These are phyloP conservation scores for Hirtodrosophila alboralis DNA, from an alignment of 2,888 invertebrate species.

Conservation along the genomic window DNA sequence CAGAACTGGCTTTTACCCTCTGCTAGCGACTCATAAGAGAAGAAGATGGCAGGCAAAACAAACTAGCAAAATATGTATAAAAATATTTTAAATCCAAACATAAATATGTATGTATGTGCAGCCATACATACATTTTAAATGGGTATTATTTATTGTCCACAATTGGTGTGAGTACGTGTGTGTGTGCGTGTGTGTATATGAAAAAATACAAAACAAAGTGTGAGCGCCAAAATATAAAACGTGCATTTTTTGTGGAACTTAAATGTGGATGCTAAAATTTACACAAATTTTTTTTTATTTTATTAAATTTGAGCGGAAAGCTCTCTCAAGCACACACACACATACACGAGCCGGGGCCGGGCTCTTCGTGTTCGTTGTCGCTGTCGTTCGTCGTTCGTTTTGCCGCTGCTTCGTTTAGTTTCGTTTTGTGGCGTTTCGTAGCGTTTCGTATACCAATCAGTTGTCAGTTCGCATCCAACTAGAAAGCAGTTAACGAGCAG, in stretches of 20 bases:
- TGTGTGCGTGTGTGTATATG: slow-evolving; percentile 26
- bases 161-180: slow-evolving; percentile 23
- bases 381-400: slow-evolving; percentile 12
- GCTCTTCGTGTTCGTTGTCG: slow-evolving; percentile 40
- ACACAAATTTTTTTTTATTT: no score
- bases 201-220: slow-evolving; percentile 38
- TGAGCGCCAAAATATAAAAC: slow-evolving; percentile 60
- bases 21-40: slow-evolving; percentile 13
- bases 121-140: slow-evolving; percentile 28
- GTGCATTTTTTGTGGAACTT: slow-evolving; percentile 60
- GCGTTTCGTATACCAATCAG: slow-evolving; percentile 78
- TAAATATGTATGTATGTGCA: no score
- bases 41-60: slow-evolving; percentile 28
- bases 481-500: slow-evolving; percentile 82
- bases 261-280: slow-evolving; percentile 54
- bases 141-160: slow-evolving; percentile 49
- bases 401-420: slow-evolving; percentile 50
- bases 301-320: no score
- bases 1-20: slow-evolving; percentile 5
- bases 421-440: slow-evolving; percentile 27
- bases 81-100: slow-evolving; percentile 12
- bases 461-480: slow-evolving; percentile 84
- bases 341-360: slow-evolving; percentile 33
- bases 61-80: slow-evolving; percentile 25
- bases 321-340: slow-evolving; percentile 2